These are phyloP conservation scores for Tachystola acroxantha DNA, from an alignment of 2,888 invertebrate genomes.

Conservation along the genomic window DNA sequence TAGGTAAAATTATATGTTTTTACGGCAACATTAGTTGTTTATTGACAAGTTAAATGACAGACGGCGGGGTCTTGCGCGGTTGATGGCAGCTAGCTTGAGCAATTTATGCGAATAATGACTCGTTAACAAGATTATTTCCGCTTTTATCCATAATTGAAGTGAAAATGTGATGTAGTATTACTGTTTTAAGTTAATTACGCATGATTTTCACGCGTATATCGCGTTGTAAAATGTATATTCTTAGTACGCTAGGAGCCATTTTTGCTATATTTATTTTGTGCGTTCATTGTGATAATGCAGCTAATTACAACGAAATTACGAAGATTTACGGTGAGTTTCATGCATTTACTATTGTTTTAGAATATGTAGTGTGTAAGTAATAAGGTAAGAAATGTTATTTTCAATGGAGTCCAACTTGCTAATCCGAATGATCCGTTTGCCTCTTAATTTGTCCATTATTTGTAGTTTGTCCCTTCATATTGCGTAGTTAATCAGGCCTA, in stretches of 20 bases:
- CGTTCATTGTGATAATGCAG: constrained; percentile 75
- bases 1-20: too few relatives aligned
- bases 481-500: neutral
- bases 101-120: constrained; percentile 57
- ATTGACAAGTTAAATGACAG: constrained; percentile 75
- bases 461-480: neutral
- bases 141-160: constrained; percentile 45
- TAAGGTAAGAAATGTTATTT: too few relatives aligned
- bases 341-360: neutral
- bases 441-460: neutral
- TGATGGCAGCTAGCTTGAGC: constrained; percentile 58
- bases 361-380: neutral
- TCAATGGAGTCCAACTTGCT: too few relatives aligned
- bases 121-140: constrained; percentile 50
- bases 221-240: constrained; percentile 67
- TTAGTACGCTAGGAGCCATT: constrained; percentile 73
- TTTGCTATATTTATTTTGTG: constrained; percentile 77
- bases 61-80: constrained; percentile 65
- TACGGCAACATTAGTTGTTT: constrained; percentile 67
- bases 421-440: too few relatives aligned
- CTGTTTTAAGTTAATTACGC: constrained; percentile 52
- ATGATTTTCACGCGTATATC: constrained; percentile 52
- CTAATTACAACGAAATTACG: constrained; percentile 70
- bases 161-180: constrained; percentile 67
- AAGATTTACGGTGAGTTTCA: constrained; percentile 67